These are phyloP conservation scores for Chloebia gouldiae DNA, from an alignment of 2,113 vertebrate genomes.

Conservation along the genomic window DNA sequence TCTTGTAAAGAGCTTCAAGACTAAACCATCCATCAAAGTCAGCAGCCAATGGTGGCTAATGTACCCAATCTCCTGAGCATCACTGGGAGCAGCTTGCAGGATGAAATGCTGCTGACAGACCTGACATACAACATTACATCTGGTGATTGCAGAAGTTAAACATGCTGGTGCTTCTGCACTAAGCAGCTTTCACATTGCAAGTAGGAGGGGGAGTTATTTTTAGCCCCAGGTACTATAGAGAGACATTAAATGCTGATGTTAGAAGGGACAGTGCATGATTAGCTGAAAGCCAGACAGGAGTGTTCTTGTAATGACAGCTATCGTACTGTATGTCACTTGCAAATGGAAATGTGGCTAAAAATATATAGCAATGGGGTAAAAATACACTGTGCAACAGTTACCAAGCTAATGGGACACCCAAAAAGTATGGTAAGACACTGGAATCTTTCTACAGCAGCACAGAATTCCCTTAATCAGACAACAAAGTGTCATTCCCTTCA, in stretches of 20 bases:
- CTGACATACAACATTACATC: fast-evolving
- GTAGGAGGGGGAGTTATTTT: background rate
- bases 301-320: background rate
- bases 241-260: background rate
- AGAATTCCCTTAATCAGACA: background rate
- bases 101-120: background rate
- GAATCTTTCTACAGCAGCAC: background rate
- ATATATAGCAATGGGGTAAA: background rate
- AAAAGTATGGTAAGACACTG: background rate
- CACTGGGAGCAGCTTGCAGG: background rate
- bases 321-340: background rate
- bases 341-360: background rate
- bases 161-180: background rate
- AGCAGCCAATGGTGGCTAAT: fast-evolving
- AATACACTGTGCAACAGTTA: background rate
- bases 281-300: background rate
- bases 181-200: background rate
- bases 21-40: background rate
- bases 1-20: background rate
- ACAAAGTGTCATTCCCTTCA: background rate
- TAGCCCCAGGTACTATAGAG: background rate
- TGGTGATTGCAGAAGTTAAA: background rate
- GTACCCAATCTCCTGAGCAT: background rate
- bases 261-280: background rate
- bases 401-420: background rate